Conservation (phyloP, 2,888 invertebrate genomes). For the Heliothis peltigera region DNA sequence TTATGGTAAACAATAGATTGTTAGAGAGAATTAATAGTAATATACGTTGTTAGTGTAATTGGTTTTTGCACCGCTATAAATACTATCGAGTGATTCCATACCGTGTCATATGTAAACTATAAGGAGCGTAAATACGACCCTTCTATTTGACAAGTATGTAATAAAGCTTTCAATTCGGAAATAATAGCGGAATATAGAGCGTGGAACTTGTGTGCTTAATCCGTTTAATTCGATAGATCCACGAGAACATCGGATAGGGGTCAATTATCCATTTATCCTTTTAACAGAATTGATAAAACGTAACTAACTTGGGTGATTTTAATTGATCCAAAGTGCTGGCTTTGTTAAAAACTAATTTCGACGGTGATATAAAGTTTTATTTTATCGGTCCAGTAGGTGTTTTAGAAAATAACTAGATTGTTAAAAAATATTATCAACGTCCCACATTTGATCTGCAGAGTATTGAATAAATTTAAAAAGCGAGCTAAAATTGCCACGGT, state of each 20-base stretch:
- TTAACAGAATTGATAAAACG: constrained; percentile 90
- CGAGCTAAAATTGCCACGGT: neutral
- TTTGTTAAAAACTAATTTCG: constrained; percentile 83
- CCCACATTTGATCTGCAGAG: neutral
- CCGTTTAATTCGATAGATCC: constrained; percentile 86
- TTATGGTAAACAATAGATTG: constrained; percentile 30
- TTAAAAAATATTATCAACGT: constrained; percentile 4
- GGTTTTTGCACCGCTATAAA: constrained; percentile 12
- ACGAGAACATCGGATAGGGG: constrained; percentile 86
- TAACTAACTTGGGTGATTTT: constrained; percentile 86
- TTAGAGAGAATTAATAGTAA: constrained; percentile 6
- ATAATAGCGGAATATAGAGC: constrained; percentile 70
- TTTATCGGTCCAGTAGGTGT: constrained; percentile 64
- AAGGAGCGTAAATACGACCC: constrained; percentile 15
- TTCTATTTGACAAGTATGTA: constrained; percentile 37
- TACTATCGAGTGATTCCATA: constrained; percentile 16
- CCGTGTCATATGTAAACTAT: neutral
- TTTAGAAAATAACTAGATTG: constrained; percentile 58
- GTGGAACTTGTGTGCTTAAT: constrained; percentile 81
- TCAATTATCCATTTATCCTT: constrained; percentile 90
- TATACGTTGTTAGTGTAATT: constrained; percentile 8
- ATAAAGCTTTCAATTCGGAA: constrained; percentile 61
- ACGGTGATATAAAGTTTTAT: constrained; percentile 69
- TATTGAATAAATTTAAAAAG: too few species aligned
- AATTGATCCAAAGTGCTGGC: constrained; percentile 85